Percentiles rank a stretch among this genome's conserved stretches.
Conservation (phyloP, 1,140 invertebrate species). For the Choristoneura fumiferana region DNA sequence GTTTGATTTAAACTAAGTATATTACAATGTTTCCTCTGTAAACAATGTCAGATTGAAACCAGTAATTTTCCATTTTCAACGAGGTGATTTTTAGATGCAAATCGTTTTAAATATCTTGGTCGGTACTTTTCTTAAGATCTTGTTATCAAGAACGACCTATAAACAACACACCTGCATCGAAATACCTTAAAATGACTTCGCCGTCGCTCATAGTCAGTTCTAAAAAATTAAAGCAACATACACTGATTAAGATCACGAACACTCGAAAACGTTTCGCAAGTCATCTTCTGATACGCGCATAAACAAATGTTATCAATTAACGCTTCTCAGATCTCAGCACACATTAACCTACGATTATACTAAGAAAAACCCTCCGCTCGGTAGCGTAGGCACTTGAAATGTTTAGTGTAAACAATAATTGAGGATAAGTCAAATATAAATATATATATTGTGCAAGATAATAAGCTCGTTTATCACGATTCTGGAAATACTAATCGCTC, state of each 20-base stretch:
- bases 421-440: neutral
- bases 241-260: neutral
- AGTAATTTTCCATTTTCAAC: no score
- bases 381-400: slow-evolving; percentile 13
- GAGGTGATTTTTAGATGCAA: no score
- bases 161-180: no score
- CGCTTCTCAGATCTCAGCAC: slow-evolving; percentile 7
- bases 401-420: slow-evolving; percentile 6
- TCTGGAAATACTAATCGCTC: slow-evolving; percentile 31
- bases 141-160: no score
- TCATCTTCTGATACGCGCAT: neutral
- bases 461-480: neutral
- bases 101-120: no score
- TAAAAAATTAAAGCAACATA: neutral
- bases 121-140: no score
- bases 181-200: no score
- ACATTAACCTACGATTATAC: neutral
- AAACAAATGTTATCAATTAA: slow-evolving; percentile 9
- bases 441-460: neutral
- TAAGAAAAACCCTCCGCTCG: neutral
- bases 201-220: no score
- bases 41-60: no score
- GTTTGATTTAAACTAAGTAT: no score
- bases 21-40: no score
- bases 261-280: neutral